Percentiles rank a stretch among this genome's conserved stretches.
phyloP scores from a whole-genome alignment of 1,140 invertebrate genomes.

The Calliphora vicina region DNA sequence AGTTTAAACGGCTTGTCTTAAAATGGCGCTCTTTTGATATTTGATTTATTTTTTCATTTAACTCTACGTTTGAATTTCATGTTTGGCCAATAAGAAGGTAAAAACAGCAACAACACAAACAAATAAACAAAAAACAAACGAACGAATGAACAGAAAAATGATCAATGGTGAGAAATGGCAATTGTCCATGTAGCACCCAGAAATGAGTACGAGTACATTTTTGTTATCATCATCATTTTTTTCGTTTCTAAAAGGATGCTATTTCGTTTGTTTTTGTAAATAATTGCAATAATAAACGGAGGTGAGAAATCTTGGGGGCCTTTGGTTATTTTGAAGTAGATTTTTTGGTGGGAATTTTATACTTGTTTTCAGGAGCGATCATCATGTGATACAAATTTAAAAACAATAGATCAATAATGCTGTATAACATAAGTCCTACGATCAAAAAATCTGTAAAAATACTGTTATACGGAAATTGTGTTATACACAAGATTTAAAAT shows the following conservation, averaged over 20 bases:
- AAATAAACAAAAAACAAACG: not conserved
- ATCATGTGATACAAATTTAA: too few relatives aligned
- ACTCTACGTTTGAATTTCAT: slow-evolving; percentile 18
- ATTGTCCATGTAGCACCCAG: slow-evolving; percentile 39
- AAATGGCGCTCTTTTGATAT: slow-evolving; percentile 26
- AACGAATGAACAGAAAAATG: not conserved
- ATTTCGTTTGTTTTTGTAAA: not conserved
- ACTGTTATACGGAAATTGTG: too few relatives aligned
- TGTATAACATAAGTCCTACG: too few relatives aligned
- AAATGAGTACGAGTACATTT: slow-evolving; percentile 18
- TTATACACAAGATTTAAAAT: too few relatives aligned
- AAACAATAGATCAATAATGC: too few relatives aligned
- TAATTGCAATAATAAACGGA: too few relatives aligned
- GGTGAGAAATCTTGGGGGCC: too few relatives aligned
- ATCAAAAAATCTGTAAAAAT: too few relatives aligned
- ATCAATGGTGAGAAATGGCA: slow-evolving; percentile 40
- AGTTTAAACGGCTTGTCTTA: not conserved
- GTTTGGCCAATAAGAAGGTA: not conserved
- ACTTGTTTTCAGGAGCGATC: too few relatives aligned
- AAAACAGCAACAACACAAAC: not conserved
- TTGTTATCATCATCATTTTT: slow-evolving; percentile 10
- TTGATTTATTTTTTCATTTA: slow-evolving; percentile 27
- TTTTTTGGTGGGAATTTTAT: too few relatives aligned
- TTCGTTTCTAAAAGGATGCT: not conserved
- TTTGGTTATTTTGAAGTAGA: too few relatives aligned